Evolutionary conservation across 2,797 vertebrate species (phyloP), one percentile per base, ranked within the genome.

Genomic region (Anguilla pacifica): DNA sequence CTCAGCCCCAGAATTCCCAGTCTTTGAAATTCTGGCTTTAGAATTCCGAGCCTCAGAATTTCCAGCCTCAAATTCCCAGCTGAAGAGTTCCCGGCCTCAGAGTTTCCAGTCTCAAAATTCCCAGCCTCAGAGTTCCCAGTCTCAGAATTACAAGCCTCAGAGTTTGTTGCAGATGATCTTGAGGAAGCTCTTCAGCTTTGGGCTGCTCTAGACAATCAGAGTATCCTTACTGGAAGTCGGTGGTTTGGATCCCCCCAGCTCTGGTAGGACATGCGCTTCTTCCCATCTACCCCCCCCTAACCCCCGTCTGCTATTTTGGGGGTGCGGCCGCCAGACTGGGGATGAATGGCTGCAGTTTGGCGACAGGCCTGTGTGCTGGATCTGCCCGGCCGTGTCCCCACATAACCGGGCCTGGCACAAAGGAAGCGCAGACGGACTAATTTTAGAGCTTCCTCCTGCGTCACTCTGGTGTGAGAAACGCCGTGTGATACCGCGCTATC

Each of bases 381-480:
- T 3, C 11, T 72, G 61, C 51, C 25, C 5, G 0, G 43, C 55
- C n/a, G 4, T n/a, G 43, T 72, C 84, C 64, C 85, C 28, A 22
- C 0, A 22, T 72, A 70, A 72, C 64, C 31, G 6, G 3, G n/a
- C 46, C 49, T 2, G n/a, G 46, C 61, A 85, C 84, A 85, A 46
- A 85, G 25, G 22, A 15, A 64, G 35, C n/a, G 7, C 77, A 59
- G 51, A 85, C 19, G 3, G 31, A 64, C 55, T 85, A 59, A 85
- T 61, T 64, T 61, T 86, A 86, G 85, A 13, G 19, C 39, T 15
- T n/a, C 39, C 46, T 5, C 46, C 46, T 31, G 39, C 46, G 64
- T 86, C 61, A 70, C 22, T 86, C 67, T 86, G 64, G 85, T 51
- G 64, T 72, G 64, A 28, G 39, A 59, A 72, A 22, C 17, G 43